Percentiles rank a stretch among this genome's conserved stretches.
Conservation (phyloP, 2,888 invertebrate species). For the Aricia artaxerxes region DNA sequence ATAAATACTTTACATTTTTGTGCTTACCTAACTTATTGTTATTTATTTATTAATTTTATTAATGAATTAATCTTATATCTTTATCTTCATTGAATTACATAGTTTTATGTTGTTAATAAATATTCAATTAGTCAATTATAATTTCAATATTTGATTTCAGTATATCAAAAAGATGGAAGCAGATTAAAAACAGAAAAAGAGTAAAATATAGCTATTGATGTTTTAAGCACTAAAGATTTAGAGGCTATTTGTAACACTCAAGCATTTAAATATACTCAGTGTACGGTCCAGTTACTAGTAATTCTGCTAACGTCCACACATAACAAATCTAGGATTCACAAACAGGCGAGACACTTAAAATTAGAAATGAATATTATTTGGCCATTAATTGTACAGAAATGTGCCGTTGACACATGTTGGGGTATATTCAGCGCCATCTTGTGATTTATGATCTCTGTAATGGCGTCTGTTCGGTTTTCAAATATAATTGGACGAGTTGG, state of each 20-base stretch:
- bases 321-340: constrained; percentile 29
- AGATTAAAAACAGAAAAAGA: no score
- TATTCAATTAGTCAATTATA: no score
- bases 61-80: no score
- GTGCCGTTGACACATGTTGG: constrained; percentile 42
- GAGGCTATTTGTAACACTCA: not conserved
- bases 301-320: constrained; percentile 15
- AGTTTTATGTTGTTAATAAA: not conserved
- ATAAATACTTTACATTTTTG: not conserved
- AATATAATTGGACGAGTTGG: constrained; percentile 33
- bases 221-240: no score
- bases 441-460: constrained; percentile 41
- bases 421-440: constrained; percentile 41
- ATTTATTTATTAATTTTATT: not conserved
- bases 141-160: no score
- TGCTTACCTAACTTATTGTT: not conserved
- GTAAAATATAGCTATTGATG: no score
- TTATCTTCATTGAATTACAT: not conserved
- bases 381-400: constrained; percentile 45
- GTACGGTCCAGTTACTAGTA: not conserved
- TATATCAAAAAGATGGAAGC: no score
- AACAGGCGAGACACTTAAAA: constrained; percentile 36
- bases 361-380: constrained; percentile 41
- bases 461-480: constrained; percentile 33
- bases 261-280: not conserved